Evolutionary conservation across 1,140 invertebrate genomes (phyloP).

Genomic region (Apolygus lucorum): DNA sequence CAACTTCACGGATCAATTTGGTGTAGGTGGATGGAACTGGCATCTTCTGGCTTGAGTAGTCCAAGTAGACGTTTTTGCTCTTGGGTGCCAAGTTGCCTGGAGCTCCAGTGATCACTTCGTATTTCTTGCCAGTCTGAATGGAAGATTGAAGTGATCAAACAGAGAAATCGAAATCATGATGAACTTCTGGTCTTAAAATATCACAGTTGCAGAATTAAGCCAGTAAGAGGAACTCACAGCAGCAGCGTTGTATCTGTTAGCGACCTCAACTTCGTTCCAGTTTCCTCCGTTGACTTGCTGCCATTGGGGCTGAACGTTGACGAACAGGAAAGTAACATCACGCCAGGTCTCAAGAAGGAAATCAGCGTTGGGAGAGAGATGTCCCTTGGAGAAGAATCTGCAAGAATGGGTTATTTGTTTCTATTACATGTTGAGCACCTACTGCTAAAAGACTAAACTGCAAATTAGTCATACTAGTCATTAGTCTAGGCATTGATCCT

Average conservation of each 20-base stretch:
- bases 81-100: neutral
- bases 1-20: neutral
- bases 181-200: no score
- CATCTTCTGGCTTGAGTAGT: neutral
- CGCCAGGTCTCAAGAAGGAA: conserved; percentile 41
- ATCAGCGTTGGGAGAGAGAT: conserved; percentile 43
- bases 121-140: neutral
- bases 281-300: conserved; percentile 47
- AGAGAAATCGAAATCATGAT: no score
- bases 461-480: no score
- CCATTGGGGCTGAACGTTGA: conserved; percentile 51
- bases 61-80: neutral
- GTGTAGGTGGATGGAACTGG: neutral
- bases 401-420: neutral
- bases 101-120: neutral
- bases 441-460: no score
- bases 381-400: conserved; percentile 36
- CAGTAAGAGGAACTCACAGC: neutral
- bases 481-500: no score
- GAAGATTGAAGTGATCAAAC: no score
- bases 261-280: conserved; percentile 40
- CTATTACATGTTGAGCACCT: neutral
- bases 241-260: neutral
- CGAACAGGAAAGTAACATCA: conserved; percentile 43
- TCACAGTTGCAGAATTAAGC: no score